A percentile compares a stretch with the other conserved stretches of the same genome.
Evolutionary conservation across 1,140 invertebrate species (phyloP).

Genomic region (Drosophila malerkotliana): DNA sequence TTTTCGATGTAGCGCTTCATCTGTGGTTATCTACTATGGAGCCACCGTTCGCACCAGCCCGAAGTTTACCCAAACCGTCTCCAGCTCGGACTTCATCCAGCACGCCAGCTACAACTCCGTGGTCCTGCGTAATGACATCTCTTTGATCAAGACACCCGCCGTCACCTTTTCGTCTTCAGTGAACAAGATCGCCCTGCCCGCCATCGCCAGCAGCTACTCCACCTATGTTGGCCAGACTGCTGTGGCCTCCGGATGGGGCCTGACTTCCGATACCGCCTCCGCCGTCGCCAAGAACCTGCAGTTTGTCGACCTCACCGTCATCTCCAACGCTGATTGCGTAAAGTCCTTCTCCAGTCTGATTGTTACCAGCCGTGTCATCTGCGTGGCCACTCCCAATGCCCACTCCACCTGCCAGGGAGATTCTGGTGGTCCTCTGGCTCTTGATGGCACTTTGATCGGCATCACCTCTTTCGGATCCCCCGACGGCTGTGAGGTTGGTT

Average conservation of each 20-base stretch:
- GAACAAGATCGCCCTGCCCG: slow-evolving; percentile 31
- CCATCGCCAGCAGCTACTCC: slow-evolving; percentile 31
- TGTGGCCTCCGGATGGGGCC: slow-evolving; percentile 46
- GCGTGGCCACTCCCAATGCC: slow-evolving; percentile 33
- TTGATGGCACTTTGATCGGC: slow-evolving; percentile 61
- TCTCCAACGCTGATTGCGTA: slow-evolving; percentile 20
- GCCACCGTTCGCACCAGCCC: slow-evolving; percentile 43
- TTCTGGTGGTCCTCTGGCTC: slow-evolving; percentile 39
- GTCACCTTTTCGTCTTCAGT: slow-evolving; percentile 16
- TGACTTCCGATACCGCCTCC: slow-evolving; percentile 27
- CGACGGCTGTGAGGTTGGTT: slow-evolving; percentile 78
- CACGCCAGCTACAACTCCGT: slow-evolving; percentile 40
- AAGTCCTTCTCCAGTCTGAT: slow-evolving; percentile 6
- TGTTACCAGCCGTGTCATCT: slow-evolving; percentile 25
- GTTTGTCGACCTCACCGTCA: slow-evolving; percentile 24
- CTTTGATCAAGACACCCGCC: slow-evolving; percentile 35
- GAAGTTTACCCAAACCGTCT: slow-evolving; percentile 41
- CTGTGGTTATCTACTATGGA: slow-evolving; percentile 16
- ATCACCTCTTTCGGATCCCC: slow-evolving; percentile 81
- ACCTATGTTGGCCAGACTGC: slow-evolving; percentile 29
- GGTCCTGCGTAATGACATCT: slow-evolving; percentile 44
- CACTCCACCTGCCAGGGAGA: slow-evolving; percentile 38
- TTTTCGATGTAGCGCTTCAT: not conserved
- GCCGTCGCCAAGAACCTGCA: slow-evolving; percentile 20
- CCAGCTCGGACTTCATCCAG: slow-evolving; percentile 36